Evolutionary conservation across 2,113 vertebrate species (phyloP), one percentile per base, ranked within the genome.

Genomic region (Sinocyclocheilus maitianheensis): DNA sequence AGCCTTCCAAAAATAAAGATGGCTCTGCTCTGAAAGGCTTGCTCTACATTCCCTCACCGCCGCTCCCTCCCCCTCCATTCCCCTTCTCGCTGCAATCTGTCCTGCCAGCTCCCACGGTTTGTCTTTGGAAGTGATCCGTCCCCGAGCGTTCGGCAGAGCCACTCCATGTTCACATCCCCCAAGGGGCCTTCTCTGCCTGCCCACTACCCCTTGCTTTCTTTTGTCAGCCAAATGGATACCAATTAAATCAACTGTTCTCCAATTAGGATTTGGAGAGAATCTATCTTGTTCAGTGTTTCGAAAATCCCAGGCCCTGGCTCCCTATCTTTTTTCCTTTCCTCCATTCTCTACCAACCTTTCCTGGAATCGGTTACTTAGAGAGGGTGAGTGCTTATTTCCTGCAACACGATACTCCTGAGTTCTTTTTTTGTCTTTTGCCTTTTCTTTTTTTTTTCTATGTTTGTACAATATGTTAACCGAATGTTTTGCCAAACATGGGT

Each of bases 171-270:
- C 96, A 97, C 96, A 96, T 96, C 94, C 96, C 96, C 96, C 91
- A 91, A 96, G 96, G 97, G 96, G 94, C 96, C 95, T 96, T 96
- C 95, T 55, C 94, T 93, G 94, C 93, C 95, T 95, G 95, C 96
- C 95, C 95, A 95, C 95, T 94, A 95, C 94, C 94, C 92, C 91
- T 81, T 94, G 95, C 93, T 92, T 96, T 93, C 95, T 95, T 97
- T 98, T 98, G 96, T 98, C 94, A 96, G 95, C 96, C 97, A 97
- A 97, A 97, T 96, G 96, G 96, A 96, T 96, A 96, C 96, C 97
- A 98, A 97, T 99, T 97, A 98, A 98, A 96, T 96, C 96, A 97
- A 97, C 96, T 96, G 96, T 96, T 97, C 95, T 95, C 96, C 97
- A 98, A 98, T 98, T 98, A 98, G 96, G 97, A 97, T 97, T 96